phyloP scores from a whole-genome alignment of 2,113 vertebrate genomes.

The Narcine bancroftii region DNA sequence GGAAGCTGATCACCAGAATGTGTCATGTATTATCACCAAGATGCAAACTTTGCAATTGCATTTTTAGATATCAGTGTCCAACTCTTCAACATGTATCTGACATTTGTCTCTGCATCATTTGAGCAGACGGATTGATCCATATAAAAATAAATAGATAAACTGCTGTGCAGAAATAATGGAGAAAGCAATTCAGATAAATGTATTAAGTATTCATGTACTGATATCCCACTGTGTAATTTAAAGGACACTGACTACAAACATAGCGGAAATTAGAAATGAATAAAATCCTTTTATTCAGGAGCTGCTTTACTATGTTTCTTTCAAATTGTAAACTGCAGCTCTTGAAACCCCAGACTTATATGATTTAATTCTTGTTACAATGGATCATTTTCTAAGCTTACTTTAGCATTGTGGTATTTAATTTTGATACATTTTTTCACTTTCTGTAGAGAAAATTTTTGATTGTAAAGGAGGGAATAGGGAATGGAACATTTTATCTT shows the following conservation, averaged over 20 bases:
- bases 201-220: neutral
- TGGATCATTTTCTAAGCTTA: neutral
- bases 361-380: neutral
- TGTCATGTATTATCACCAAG: neutral
- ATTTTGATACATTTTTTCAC: neutral
- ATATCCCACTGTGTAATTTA: neutral
- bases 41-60: neutral
- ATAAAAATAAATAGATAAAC: neutral
- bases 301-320: neutral
- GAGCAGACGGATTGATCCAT: neutral
- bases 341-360: neutral
- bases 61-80: neutral
- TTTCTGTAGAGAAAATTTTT: neutral
- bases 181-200: neutral
- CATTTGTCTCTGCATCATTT: neutral
- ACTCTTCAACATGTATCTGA: neutral
- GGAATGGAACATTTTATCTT: neutral
- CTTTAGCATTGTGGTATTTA: neutral
- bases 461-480: neutral
- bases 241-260: neutral
- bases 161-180: neutral
- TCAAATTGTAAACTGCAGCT: neutral
- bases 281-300: neutral
- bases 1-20: neutral
- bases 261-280: neutral